phyloP scores from a whole-genome alignment of 2,888 invertebrate genomes.

The Tetheella fluctuosa region DNA sequence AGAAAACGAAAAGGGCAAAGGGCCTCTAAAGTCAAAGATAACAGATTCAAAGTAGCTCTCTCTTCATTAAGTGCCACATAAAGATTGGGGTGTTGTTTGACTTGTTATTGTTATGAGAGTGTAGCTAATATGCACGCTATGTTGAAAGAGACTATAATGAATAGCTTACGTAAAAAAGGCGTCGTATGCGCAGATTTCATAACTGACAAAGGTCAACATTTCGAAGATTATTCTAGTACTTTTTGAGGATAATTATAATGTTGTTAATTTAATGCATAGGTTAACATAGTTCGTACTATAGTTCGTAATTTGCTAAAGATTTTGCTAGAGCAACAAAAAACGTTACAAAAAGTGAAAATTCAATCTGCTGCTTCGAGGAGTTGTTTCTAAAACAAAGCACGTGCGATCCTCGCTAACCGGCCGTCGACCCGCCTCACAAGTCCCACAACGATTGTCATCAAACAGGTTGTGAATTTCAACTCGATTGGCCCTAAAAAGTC shows the following conservation, averaged over 20 bases:
- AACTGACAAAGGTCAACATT: not conserved
- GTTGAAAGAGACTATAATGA: too few relatives aligned
- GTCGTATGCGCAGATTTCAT: not conserved
- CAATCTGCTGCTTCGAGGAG: not conserved
- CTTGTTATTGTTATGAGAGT: not conserved
- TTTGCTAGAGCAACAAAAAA: not conserved
- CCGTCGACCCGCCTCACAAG: not conserved
- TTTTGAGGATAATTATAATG: not conserved
- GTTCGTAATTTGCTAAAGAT: too few relatives aligned
- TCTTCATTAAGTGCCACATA: too few relatives aligned
- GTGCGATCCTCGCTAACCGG: slow-evolving; percentile 5
- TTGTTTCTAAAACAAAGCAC: slow-evolving; percentile 1
- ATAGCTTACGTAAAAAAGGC: not conserved
- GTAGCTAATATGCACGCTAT: not conserved
- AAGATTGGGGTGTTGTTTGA: not conserved
- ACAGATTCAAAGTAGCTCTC: not conserved
- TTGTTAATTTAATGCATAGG: not conserved
- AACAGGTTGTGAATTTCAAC: slow-evolving; percentile 3
- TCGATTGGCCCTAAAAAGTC: not conserved
- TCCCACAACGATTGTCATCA: not conserved
- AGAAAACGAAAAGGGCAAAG: not conserved
- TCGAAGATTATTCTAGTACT: not conserved
- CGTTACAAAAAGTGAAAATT: not conserved
- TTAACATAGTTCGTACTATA: not conserved
- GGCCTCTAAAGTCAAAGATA: not conserved